Base-by-base conservation (phyloP, 2,113 vertebrate species). In the Chionodraco myersi region DNA sequence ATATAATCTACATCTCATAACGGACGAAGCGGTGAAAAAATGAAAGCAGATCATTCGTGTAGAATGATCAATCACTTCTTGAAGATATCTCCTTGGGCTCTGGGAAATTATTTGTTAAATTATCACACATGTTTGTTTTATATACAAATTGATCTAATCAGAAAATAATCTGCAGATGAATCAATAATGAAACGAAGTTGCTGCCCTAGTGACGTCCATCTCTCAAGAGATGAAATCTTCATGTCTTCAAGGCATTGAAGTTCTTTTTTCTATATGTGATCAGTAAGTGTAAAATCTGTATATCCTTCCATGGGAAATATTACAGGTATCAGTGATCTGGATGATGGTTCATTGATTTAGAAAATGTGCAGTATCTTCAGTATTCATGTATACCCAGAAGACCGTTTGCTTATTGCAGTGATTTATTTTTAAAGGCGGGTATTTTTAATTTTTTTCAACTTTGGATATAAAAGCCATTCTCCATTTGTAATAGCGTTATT, bases 401-500 rank as follows among this genome's bases (percentile, higher is more conserved):
- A 64, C 49, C 3, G 30, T 18, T 66, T 30, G 4, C 30, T 15
- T 30, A 54, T 44, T 60, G 16, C 30, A 61, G 26, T 10, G 47
- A 60, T 65, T 60, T 61, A 30, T 13, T 76, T 30, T 30, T n/a
- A 21, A n/a, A 76, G 54, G 57, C 48, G 66, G 26, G 30, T 53
- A 30, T 54, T 21, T 65, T 12, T 41, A 8, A 41, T 57, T 21
- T 18, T 51, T 30, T 15, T 49, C 59, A 51, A 41, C 67, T 63
- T 66, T 52, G 61, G 52, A 45, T 65, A 51, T 56, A 52, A 83
- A 83, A 81, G 48, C 72, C 30, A 44, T 63, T 45, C 15, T 73
- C 54, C 47, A 54, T 34, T 64, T 64, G 62, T 80, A 75, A 75
- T 65, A 57, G 49, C 62, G 62, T 83, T 36, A 80, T 90, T 77